Percentiles rank a stretch among this genome's conserved stretches.
Conservation (phyloP, 1,140 invertebrate species). For the Pristionchus pacificus region DNA sequence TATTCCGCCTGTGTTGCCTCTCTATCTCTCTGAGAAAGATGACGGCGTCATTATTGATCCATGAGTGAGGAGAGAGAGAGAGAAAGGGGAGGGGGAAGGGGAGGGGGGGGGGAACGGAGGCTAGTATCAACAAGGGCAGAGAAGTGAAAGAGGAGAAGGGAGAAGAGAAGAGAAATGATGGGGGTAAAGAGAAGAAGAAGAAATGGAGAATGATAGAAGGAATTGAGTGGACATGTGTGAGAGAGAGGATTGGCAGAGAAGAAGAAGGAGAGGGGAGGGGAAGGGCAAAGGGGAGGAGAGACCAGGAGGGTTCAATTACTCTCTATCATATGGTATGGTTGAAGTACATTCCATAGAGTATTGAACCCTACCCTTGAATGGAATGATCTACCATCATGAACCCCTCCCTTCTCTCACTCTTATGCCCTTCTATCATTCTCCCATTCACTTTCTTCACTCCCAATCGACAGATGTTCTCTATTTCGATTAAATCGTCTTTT, state of each 20-base stretch:
- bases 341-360: no score
- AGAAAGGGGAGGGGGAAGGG: constrained; percentile 9
- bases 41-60: no score
- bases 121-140: background rate
- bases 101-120: constrained; percentile 1
- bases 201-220: background rate
- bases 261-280: background rate
- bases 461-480: no score
- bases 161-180: background rate
- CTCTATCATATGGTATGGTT: no score
- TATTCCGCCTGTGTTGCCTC: background rate
- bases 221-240: background rate
- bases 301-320: background rate
- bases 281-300: background rate
- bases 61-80: background rate
- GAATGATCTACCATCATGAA: no score
- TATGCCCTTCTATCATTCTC: no score
- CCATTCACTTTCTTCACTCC: no score
- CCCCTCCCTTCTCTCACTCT: no score
- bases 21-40: no score
- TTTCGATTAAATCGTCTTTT: no score
- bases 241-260: background rate
- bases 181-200: background rate
- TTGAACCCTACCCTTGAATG: no score
- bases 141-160: background rate